Conservation (phyloP, 2,113 vertebrate genomes). For the Pogonocichla stellata region DNA sequence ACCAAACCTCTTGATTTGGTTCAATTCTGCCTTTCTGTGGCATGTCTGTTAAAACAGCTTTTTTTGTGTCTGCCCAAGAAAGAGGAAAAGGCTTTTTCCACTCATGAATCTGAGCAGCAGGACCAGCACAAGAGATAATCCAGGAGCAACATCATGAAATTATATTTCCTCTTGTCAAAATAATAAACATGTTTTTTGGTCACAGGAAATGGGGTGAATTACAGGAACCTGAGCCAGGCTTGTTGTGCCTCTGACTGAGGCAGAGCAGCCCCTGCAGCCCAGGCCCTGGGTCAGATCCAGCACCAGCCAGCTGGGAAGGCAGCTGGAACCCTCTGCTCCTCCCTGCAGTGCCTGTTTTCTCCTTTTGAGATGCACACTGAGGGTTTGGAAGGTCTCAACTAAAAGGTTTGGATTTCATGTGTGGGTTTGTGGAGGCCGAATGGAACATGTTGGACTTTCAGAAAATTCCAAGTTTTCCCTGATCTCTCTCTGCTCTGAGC, state of each 20-base stretch:
- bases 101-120: background rate
- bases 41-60: background rate
- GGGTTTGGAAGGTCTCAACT: background rate
- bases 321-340: background rate
- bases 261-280: background rate
- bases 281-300: background rate
- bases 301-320: background rate
- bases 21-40: background rate
- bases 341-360: fast-evolving
- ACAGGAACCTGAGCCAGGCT: background rate
- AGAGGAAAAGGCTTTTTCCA: background rate
- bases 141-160: background rate
- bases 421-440: background rate
- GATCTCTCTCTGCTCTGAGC: background rate
- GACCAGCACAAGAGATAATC: background rate
- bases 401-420: background rate
- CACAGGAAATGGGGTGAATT: slow-evolving; percentile 17
- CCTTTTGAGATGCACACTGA: background rate
- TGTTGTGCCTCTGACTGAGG: background rate
- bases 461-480: background rate
- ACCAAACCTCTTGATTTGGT: background rate
- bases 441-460: fast-evolving
- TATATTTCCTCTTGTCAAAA: background rate
- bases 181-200: background rate
- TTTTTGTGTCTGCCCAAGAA: background rate